Base-by-base conservation (phyloP, 2,797 vertebrate genomes). In the Hemitrygon akajei region DNA sequence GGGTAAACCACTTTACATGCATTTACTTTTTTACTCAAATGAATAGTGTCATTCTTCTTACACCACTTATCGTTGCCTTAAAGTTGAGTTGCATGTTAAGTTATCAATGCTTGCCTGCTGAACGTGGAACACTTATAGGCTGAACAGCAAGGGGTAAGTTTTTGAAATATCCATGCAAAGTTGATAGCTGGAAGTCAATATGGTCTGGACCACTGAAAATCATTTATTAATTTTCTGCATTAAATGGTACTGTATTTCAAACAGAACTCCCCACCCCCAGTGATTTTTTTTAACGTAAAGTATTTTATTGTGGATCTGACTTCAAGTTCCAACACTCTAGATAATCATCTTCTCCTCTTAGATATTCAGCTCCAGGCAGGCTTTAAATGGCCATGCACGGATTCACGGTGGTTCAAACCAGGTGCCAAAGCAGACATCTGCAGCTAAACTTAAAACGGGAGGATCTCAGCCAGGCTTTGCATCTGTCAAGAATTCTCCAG, bases 401-500 rank as follows among this genome's bases (percentile, higher is more conserved):
- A 95, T 97, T 94, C 97, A 97, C 0, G 96, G 97, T 30, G 97
- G 97, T 94, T 96, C 96, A 34, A 96, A 96, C 93, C 96, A 95
- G 94, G 95, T 96, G 95, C 94, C 95, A 10, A 97, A 97, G 94
- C 94, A 96, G 27, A 4, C 95, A 5, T 93, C 96, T 30, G 93
- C 96, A 93, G 95, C 95, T 0, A 97, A 96, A 95, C 95, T 96
- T 94, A 97, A 97, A 94, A 94, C n/a, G 34, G 93, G 96, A 0
- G 95, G 95, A 56, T 94, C 96, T 10, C 97, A 97, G 95, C 96
- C 97, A 0, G 96, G 96, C 7, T 96, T 96, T 94, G 95, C 97
- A 93, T 97, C 97, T 0, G 96, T 98, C 94, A 97, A 97, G 95
- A 97, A 97, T 81, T 98, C 97, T 0, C 97, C 97, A 6, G 97